These are phyloP conservation scores for Pseudochirops corinnae DNA, from an alignment of 2,797 vertebrate species.

Conservation along the genomic window DNA sequence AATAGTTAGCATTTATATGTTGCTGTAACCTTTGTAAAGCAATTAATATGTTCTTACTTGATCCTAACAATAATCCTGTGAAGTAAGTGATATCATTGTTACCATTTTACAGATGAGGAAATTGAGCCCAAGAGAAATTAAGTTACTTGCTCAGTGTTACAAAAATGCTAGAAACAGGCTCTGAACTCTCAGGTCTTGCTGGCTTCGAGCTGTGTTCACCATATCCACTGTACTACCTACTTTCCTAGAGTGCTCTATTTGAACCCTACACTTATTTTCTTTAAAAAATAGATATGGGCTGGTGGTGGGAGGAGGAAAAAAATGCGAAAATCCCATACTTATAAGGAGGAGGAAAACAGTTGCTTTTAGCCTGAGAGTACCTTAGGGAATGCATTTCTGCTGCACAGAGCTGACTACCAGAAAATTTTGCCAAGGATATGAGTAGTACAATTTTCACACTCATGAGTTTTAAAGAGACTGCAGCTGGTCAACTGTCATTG, in stretches of 20 bases:
- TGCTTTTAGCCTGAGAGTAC: background rate
- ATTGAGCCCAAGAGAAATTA: background rate
- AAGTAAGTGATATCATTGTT: background rate
- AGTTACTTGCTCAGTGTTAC: background rate
- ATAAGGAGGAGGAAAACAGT: background rate
- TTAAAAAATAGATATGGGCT: background rate
- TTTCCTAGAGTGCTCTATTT: background rate
- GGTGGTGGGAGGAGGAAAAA: background rate
- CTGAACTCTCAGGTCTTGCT: background rate
- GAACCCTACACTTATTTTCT: background rate
- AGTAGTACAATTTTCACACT: background rate
- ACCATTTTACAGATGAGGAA: background rate
- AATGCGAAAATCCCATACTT: background rate
- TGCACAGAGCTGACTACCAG: background rate
- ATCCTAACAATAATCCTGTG: background rate
- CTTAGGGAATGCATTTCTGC: background rate
- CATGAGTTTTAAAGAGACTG: background rate
- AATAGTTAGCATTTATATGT: background rate
- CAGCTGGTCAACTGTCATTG: background rate
- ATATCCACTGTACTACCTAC: background rate
- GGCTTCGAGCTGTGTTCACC: background rate
- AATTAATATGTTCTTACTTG: background rate
- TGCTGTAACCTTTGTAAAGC: background rate
- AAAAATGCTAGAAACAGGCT: background rate
- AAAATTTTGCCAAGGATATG: background rate